Percentiles rank a stretch among this genome's conserved stretches.
These are phyloP conservation scores for Stercorarius parasiticus DNA, from an alignment of 2,113 vertebrate genomes.

Conservation along the genomic window DNA sequence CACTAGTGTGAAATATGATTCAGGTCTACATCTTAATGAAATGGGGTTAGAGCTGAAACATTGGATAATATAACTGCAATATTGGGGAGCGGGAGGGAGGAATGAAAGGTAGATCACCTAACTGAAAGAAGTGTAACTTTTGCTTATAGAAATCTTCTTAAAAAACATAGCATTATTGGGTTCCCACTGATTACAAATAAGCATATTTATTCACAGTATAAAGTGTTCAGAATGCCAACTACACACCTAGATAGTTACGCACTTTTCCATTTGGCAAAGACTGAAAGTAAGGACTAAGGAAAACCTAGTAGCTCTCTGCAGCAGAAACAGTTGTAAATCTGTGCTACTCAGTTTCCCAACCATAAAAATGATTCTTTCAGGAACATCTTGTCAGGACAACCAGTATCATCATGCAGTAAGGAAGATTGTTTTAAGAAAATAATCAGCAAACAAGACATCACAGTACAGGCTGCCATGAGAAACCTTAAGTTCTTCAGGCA, in stretches of 20 bases:
- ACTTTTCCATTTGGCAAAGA: background rate
- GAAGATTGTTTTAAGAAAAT: background rate
- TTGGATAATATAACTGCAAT: background rate
- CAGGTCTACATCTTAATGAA: background rate
- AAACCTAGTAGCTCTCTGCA: background rate
- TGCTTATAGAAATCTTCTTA: background rate
- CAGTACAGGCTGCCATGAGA: background rate
- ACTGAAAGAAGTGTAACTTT: background rate
- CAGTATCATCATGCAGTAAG: background rate
- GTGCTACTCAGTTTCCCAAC: background rate
- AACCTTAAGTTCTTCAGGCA: background rate
- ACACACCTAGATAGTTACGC: background rate
- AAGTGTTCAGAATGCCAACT: background rate
- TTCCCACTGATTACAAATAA: background rate
- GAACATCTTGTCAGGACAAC: background rate
- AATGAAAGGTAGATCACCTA: background rate
- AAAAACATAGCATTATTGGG: background rate
- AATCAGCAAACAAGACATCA: background rate
- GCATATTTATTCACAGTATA: background rate
- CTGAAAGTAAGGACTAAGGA: background rate
- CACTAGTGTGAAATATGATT: background rate
- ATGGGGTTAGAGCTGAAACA: background rate
- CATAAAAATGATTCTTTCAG: background rate
- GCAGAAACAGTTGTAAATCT: background rate
- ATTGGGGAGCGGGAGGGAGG: rapidly evolving